Evolutionary conservation across 92 coral and sea anemone genomes (phyloP).

Genomic region (Ricordea florida): DNA sequence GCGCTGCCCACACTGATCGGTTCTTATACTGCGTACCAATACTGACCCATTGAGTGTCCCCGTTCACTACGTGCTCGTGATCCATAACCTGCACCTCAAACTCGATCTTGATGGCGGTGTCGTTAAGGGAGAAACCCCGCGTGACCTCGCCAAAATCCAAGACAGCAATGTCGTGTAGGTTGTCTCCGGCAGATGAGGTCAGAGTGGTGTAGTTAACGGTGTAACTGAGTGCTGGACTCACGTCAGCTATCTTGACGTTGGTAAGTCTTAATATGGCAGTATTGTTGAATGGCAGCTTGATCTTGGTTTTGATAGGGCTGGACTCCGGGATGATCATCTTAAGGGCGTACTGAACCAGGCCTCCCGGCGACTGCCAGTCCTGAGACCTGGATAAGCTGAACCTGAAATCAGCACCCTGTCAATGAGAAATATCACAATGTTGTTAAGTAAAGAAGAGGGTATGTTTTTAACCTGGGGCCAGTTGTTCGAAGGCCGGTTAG

Average conservation of each 20-base stretch:
- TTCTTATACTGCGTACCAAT: conserved; percentile 66
- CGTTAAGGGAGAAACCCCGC: conserved; percentile 1
- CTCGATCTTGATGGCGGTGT: conserved; percentile 14
- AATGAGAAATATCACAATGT: not conserved
- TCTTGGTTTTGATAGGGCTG: conserved; percentile 43
- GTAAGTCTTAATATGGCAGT: conserved; percentile 60
- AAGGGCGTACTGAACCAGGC: conserved; percentile 43
- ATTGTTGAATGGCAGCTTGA: conserved; percentile 49
- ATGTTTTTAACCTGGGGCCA: not conserved
- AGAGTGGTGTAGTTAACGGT: conserved; percentile 37
- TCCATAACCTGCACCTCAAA: conserved; percentile 67
- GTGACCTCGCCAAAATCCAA: conserved; percentile 64
- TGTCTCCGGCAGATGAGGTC: conserved; percentile 55
- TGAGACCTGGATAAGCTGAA: conserved; percentile 33
- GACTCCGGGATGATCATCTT: conserved; percentile 42
- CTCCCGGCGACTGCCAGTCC: conserved; percentile 60
- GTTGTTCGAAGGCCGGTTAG: too few species aligned
- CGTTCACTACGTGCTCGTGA: conserved; percentile 47
- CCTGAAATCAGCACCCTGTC: conserved; percentile 43
- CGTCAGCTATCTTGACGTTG: not conserved
- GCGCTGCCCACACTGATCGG: conserved; percentile 67
- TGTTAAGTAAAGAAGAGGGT: too few species aligned
- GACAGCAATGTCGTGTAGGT: conserved; percentile 37
- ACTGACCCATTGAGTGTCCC: conserved; percentile 73
- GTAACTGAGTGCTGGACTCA: not conserved